Evolutionary conservation across 35 echinoderm and acorn worm species (phyloP).

Genomic region (Acanthaster planci): DNA sequence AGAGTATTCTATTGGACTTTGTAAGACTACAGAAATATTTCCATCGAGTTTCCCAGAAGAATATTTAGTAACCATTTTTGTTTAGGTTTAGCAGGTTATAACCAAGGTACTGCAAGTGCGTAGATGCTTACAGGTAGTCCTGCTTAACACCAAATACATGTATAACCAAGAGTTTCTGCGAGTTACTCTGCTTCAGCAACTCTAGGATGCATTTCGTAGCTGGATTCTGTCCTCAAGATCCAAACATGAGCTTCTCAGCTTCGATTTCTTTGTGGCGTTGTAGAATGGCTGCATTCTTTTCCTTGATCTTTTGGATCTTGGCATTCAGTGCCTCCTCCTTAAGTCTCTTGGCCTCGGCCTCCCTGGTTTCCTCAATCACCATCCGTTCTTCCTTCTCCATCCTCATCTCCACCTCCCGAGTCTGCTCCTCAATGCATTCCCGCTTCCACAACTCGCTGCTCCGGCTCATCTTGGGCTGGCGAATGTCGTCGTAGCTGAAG

Average conservation of each 20-base stretch:
- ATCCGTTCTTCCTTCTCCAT: neutral
- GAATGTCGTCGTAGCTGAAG: slow-evolving; percentile 13
- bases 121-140: too few species aligned
- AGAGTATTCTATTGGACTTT: too few species aligned
- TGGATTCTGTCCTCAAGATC: slow-evolving; percentile 14
- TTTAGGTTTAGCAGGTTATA: too few species aligned
- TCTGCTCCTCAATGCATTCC: slow-evolving; percentile 28
- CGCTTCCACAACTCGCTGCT: slow-evolving; percentile 27
- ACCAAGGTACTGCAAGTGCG: too few species aligned
- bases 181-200: too few species aligned
- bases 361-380: slow-evolving; percentile 17
- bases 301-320: slow-evolving; percentile 69
- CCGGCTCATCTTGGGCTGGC: neutral
- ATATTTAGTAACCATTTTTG: too few species aligned
- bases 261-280: slow-evolving; percentile 77
- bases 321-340: slow-evolving; percentile 69
- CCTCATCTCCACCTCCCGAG: slow-evolving; percentile 14
- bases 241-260: slow-evolving; percentile 81
- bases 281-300: slow-evolving; percentile 87
- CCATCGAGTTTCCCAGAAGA: too few species aligned
- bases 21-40: too few species aligned
- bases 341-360: neutral
- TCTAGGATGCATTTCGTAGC: too few species aligned
- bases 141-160: too few species aligned
- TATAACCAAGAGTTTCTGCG: too few species aligned